These are phyloP conservation scores for Drosophila kanapiae DNA, from an alignment of 1,140 invertebrate genomes.

Conservation along the genomic window DNA sequence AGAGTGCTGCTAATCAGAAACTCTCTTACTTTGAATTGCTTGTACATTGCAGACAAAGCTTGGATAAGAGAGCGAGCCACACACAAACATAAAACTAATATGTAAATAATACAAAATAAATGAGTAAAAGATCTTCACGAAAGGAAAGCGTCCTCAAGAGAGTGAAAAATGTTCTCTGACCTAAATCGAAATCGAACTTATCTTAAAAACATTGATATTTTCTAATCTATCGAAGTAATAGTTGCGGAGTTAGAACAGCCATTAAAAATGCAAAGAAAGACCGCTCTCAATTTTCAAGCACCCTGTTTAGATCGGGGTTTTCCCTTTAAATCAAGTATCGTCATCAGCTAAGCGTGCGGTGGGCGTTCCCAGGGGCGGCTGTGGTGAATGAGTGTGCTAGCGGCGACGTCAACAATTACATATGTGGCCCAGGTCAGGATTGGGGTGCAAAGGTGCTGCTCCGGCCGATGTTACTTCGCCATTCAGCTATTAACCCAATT, in stretches of 20 bases:
- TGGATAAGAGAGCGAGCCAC: neutral
- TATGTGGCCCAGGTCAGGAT: conserved; percentile 64
- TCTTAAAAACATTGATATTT: too few species aligned
- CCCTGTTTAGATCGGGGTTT: conserved; percentile 24
- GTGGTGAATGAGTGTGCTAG: neutral
- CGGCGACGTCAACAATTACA: conserved; percentile 53
- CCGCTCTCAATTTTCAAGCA: neutral
- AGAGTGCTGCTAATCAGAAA: neutral
- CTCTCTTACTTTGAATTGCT: neutral
- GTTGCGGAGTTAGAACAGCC: too few species aligned
- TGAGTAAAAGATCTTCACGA: too few species aligned
- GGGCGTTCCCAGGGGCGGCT: neutral
- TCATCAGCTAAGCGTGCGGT: conserved; percentile 11
- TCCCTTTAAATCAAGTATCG: conserved; percentile 16
- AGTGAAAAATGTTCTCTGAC: too few species aligned
- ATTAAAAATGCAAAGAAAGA: too few species aligned
- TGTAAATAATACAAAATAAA: too few species aligned
- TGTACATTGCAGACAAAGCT: neutral
- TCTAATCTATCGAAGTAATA: too few species aligned
- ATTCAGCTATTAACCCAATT: conserved; percentile 75
- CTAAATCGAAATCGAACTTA: too few species aligned
- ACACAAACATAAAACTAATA: too few species aligned
- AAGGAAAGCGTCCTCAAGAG: too few species aligned
- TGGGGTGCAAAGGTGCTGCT: conserved; percentile 58
- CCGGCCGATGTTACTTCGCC: conserved; percentile 23